Percentiles rank a stretch among this genome's conserved stretches.
Evolutionary conservation across 2,113 vertebrate species (phyloP).

Genomic region (Neodontobutis hainanensis): DNA sequence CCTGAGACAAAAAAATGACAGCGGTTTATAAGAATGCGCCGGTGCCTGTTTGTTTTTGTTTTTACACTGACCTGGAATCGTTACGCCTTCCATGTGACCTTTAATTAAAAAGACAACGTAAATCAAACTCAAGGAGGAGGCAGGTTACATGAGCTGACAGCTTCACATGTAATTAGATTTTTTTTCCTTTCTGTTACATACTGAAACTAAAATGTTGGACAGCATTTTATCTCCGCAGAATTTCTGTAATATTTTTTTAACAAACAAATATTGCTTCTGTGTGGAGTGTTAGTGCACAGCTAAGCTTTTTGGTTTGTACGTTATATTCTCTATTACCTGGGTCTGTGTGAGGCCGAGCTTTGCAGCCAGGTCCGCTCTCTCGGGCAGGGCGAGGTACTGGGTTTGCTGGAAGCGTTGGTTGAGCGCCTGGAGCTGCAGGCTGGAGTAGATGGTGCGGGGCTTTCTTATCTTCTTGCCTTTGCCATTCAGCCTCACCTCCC

Average conservation of each 20-base stretch:
- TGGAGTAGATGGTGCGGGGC: slow-evolving; percentile 93
- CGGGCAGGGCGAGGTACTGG: slow-evolving; percentile 92
- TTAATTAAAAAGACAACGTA: background rate
- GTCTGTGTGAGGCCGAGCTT: slow-evolving; percentile 95
- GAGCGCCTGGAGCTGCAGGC: slow-evolving; percentile 90
- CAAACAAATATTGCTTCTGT: too few relatives aligned
- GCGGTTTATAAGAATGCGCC: slow-evolving; percentile 2
- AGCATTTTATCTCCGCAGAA: too few relatives aligned
- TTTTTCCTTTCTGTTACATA: too few relatives aligned
- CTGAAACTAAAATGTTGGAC: too few relatives aligned
- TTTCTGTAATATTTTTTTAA: too few relatives aligned
- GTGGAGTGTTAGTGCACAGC: too few relatives aligned
- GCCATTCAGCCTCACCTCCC: slow-evolving; percentile 80
- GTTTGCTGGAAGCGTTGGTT: slow-evolving; percentile 96
- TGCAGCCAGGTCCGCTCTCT: slow-evolving; percentile 89
- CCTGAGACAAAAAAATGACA: background rate
- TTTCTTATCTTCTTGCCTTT: slow-evolving; percentile 90
- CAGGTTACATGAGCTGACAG: background rate
- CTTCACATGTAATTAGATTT: too few relatives aligned
- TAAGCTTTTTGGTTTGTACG: too few relatives aligned
- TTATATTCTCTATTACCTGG: slow-evolving; percentile 78
- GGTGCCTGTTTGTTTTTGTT: slow-evolving; percentile 6
- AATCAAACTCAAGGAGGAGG: background rate
- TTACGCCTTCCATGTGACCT: background rate
- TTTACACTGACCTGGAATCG: background rate